Percentiles rank a stretch among this genome's conserved stretches.
Evolutionary conservation across 2,113 vertebrate genomes (phyloP).

Genomic region (Diadophis punctatus): DNA sequence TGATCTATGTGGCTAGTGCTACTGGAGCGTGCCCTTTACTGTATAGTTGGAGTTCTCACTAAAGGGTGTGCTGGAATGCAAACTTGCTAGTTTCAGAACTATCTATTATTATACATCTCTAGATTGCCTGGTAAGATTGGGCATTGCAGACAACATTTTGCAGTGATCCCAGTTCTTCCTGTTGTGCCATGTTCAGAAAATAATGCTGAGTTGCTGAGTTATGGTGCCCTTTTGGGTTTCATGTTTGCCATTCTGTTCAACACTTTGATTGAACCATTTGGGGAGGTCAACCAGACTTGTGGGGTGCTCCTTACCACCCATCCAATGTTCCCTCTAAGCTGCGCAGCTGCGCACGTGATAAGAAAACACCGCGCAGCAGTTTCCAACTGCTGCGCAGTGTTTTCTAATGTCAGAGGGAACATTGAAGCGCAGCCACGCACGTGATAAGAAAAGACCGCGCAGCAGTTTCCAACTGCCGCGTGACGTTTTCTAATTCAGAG

Average conservation of each 20-base stretch:
- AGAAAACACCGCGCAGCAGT: too few relatives aligned
- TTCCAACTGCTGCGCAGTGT: too few relatives aligned
- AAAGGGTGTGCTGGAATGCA: background rate
- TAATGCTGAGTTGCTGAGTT: background rate
- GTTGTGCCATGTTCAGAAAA: background rate
- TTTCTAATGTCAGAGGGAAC: too few relatives aligned
- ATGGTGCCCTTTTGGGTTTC: background rate
- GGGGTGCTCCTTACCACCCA: background rate
- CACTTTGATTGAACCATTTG: background rate
- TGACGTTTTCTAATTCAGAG: too few relatives aligned
- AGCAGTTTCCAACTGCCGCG: too few relatives aligned
- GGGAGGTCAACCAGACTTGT: background rate
- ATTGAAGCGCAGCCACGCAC: too few relatives aligned
- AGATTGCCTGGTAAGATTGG: background rate
- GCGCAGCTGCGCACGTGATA: too few relatives aligned
- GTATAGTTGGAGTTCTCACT: background rate
- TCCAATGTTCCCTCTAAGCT: too few relatives aligned
- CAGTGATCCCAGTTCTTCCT: background rate
- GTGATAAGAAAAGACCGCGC: too few relatives aligned
- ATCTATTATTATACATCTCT: background rate
- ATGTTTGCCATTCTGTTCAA: background rate
- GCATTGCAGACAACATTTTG: background rate
- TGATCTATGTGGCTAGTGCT: background rate
- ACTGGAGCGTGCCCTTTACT: background rate
- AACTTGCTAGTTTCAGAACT: background rate